Conservation (phyloP, 2,888 invertebrate genomes). For the Chrysolina americana region DNA sequence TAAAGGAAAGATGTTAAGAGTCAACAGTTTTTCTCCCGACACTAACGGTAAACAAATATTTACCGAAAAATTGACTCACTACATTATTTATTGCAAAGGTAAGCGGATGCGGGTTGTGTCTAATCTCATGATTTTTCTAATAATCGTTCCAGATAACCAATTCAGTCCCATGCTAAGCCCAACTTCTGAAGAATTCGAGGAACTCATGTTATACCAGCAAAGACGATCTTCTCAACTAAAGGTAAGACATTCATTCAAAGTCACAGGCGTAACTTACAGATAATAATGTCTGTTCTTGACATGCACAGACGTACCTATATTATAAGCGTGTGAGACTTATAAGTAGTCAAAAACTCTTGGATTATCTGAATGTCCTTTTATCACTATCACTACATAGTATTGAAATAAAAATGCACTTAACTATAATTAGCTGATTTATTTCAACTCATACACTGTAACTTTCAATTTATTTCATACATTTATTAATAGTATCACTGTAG, state of each 20-base stretch:
- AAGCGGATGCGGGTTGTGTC: not conserved
- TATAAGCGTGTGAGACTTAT: too few relatives aligned
- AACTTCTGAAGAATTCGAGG: slow-evolving; percentile 41
- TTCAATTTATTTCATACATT: too few relatives aligned
- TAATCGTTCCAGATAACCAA: slow-evolving; percentile 5
- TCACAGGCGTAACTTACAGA: too few relatives aligned
- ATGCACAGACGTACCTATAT: too few relatives aligned
- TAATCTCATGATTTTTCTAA: not conserved
- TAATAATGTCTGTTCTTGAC: not conserved
- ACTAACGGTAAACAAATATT: slow-evolving; percentile 43
- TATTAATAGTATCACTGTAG: too few relatives aligned
- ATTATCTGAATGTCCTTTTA: too few relatives aligned
- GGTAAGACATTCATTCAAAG: slow-evolving; percentile 16
- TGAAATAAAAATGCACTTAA: too few relatives aligned
- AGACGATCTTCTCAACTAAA: slow-evolving; percentile 22
- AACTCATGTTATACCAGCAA: slow-evolving; percentile 9
- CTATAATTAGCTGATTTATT: too few relatives aligned
- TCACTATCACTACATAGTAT: too few relatives aligned
- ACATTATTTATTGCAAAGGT: slow-evolving; percentile 36
- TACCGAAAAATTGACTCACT: slow-evolving; percentile 42
- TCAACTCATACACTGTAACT: too few relatives aligned
- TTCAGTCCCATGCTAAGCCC: slow-evolving; percentile 42
- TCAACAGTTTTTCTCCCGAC: slow-evolving; percentile 31
- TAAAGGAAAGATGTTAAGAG: slow-evolving; percentile 35
- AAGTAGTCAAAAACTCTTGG: too few relatives aligned